phyloP scores from a whole-genome alignment of 2,888 invertebrate genomes.

The Lasioglossum vierecki region DNA sequence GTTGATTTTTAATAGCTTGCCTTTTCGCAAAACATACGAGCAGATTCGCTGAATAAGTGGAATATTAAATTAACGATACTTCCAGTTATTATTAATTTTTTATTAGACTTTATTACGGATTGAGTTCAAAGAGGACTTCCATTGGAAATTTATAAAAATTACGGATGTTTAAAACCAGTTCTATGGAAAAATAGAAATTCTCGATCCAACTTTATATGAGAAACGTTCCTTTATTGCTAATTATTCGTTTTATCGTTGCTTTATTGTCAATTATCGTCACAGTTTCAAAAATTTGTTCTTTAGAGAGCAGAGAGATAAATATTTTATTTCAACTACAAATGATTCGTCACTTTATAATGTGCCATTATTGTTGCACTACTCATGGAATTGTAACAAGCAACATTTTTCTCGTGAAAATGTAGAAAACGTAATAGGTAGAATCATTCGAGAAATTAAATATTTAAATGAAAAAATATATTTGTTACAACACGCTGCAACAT shows the following conservation, averaged over 20 bases:
- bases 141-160: not conserved
- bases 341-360: not conserved
- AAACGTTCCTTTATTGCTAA: not conserved
- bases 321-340: not conserved
- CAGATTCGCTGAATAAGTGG: not conserved
- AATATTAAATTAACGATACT: not conserved
- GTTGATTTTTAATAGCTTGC: conserved; percentile 51
- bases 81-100: not conserved
- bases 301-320: not conserved
- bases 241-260: not conserved
- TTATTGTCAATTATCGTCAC: not conserved
- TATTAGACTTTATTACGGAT: not conserved
- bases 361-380: not conserved
- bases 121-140: not conserved
- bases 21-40: not conserved
- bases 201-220: not conserved
- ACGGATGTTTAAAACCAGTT: too few relatives aligned
- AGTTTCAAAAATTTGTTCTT: not conserved
- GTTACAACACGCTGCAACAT: not conserved
- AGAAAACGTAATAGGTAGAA: too few relatives aligned
- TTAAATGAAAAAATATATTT: too few relatives aligned
- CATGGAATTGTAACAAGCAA: not conserved
- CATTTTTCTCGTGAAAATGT: not conserved
- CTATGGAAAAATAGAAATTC: not conserved
- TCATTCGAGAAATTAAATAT: too few relatives aligned